Conservation (phyloP, 2,888 invertebrate genomes). For the Rhagium mordax region DNA sequence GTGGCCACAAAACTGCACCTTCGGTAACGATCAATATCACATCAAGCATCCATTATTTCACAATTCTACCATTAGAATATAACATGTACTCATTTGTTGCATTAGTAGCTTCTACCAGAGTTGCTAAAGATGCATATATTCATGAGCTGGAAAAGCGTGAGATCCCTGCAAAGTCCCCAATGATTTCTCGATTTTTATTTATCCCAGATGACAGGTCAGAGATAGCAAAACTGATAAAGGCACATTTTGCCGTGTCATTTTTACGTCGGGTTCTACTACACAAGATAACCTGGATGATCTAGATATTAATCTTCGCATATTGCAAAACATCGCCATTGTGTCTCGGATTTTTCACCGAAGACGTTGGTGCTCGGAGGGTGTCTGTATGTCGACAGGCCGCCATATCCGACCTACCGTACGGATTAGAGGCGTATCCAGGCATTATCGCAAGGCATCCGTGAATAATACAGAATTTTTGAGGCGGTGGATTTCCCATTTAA, state of each 20-base stretch:
- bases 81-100: no score
- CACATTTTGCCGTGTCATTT: conserved; percentile 1
- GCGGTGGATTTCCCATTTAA: no score
- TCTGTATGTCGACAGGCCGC: neutral
- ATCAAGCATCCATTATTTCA: no score
- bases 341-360: neutral
- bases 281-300: conserved; percentile 9
- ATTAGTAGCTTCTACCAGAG: no score
- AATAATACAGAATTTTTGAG: no score
- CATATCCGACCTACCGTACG: no score
- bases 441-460: no score
- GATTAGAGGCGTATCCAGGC: no score
- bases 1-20: no score
- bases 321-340: conserved; percentile 23
- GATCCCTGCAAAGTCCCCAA: neutral
- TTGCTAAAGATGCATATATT: no score
- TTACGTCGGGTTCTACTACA: conserved; percentile 1
- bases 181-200: neutral
- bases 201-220: neutral
- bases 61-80: no score
- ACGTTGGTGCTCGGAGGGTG: neutral
- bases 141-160: neutral
- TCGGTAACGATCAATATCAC: no score
- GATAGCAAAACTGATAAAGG: conserved; percentile 17
- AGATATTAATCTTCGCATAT: conserved; percentile 18